A percentile compares a stretch with the other conserved stretches of the same genome.
Conservation (phyloP, 2,888 invertebrate species). For the Mimas tiliae region DNA sequence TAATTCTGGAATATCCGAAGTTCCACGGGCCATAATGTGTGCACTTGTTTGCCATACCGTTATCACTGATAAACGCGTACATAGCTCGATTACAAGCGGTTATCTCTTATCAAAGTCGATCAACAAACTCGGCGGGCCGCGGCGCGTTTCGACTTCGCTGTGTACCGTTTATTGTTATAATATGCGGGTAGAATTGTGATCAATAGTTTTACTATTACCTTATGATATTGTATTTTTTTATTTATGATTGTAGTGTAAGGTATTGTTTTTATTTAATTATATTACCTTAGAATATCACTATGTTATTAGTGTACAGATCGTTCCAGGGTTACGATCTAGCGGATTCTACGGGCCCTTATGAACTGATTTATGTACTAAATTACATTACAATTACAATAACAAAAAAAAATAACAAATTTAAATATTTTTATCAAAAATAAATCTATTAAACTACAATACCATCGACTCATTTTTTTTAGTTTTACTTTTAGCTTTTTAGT, state of each 20-base stretch:
- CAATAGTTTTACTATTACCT: constrained; percentile 6
- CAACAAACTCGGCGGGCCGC: constrained; percentile 51
- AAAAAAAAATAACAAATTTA: no score
- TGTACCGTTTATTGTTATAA: background rate
- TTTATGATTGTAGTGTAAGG: background rate
- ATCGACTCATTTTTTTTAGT: no score
- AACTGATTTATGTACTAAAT: no score
- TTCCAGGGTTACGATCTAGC: no score
- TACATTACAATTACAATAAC: no score
- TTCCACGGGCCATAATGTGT: constrained; percentile 59
- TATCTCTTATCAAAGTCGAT: constrained; percentile 77
- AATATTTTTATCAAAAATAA: no score
- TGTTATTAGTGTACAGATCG: no score
- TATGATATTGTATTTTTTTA: background rate
- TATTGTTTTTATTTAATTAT: no score
- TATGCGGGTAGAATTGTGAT: constrained; percentile 15
- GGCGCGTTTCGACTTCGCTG: constrained; percentile 28
- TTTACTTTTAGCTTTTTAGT: no score
- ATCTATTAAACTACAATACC: no score
- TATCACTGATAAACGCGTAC: constrained; percentile 79
- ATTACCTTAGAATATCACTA: no score
- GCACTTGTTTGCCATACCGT: constrained; percentile 71
- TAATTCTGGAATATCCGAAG: constrained; percentile 59
- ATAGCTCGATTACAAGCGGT: constrained; percentile 73
- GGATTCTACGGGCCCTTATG: no score